Conservation (phyloP, 2,113 vertebrate species). For the Nematolebias whitei region DNA sequence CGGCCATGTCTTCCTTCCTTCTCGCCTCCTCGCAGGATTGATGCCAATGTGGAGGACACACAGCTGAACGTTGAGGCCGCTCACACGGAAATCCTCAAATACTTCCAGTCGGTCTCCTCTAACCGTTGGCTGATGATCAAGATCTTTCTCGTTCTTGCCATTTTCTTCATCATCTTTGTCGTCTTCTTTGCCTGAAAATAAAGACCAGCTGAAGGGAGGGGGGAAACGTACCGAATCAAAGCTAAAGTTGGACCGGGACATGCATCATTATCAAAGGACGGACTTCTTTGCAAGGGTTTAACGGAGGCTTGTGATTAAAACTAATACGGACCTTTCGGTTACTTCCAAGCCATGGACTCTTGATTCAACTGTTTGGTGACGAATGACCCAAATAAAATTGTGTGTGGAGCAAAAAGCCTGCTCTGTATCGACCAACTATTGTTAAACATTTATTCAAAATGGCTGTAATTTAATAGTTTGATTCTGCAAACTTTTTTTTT, state of each 20-base stretch:
- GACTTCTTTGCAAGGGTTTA: constrained; percentile 25
- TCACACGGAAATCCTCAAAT: constrained; percentile 92
- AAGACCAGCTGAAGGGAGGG: background rate
- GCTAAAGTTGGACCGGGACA: constrained; percentile 36
- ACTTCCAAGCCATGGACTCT: constrained; percentile 45
- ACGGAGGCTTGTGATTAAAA: constrained; percentile 34
- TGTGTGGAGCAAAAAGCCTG: constrained; percentile 35
- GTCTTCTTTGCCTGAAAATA: constrained; percentile 89
- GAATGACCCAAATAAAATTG: constrained; percentile 44
- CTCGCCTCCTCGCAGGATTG: constrained; percentile 79
- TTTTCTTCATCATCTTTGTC: constrained; percentile 95
- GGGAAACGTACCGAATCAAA: background rate
- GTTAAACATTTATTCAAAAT: constrained; percentile 72
- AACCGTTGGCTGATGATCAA: constrained; percentile 97
- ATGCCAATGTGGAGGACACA: constrained; percentile 90
- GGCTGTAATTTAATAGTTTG: constrained; percentile 80
- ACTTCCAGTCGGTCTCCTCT: constrained; percentile 94
- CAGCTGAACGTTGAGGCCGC: constrained; percentile 91
- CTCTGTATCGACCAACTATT: constrained; percentile 62
- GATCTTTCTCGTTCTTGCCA: constrained; percentile 92
- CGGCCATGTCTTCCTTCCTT: background rate
- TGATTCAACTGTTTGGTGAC: constrained; percentile 26
- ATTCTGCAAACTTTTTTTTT: constrained; percentile 81
- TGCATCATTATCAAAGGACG: constrained; percentile 40
- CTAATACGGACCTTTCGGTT: constrained; percentile 25